Percentiles rank a stretch among this genome's conserved stretches.
Conservation (phyloP, 2,113 vertebrate species). For the Rhinolophus ferrumequinum region DNA sequence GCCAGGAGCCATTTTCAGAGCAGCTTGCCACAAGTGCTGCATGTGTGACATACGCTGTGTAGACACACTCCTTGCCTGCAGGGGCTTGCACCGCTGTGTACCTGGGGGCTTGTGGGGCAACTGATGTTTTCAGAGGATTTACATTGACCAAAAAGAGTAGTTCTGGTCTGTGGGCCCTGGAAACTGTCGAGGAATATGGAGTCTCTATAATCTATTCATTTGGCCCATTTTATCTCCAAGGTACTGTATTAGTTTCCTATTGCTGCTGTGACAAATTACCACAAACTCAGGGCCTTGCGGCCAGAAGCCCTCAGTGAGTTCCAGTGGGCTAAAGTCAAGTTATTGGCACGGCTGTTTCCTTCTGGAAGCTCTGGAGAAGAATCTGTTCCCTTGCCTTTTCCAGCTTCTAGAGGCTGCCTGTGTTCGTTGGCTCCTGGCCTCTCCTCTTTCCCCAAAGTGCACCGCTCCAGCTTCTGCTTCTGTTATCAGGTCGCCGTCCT, state of each 20-base stretch:
- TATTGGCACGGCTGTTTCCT: not conserved
- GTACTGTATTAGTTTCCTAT: not conserved
- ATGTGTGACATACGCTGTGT: fast-evolving
- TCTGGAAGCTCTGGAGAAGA: not conserved
- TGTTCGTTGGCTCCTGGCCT: not conserved
- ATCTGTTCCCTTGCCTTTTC: not conserved
- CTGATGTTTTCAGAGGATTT: not conserved
- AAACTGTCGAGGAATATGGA: not conserved
- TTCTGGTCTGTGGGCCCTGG: not conserved
- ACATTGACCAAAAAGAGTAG: not conserved
- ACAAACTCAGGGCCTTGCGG: not conserved
- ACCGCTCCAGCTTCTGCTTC: not conserved
- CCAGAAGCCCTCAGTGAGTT: not conserved
- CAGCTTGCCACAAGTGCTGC: not conserved
- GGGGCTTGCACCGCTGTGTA: not conserved
- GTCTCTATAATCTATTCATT: not conserved
- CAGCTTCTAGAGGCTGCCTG: not conserved
- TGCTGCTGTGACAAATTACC: not conserved
- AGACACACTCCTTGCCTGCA: not conserved
- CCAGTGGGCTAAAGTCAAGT: not conserved
- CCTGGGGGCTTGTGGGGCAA: not conserved
- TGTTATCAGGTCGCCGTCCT: too few relatives aligned
- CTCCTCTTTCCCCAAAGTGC: not conserved
- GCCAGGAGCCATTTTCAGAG: not conserved
- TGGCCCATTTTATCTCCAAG: not conserved